A percentile compares a stretch with the other conserved stretches of the same genome.
These are phyloP conservation scores for Parnassius orleans DNA, from an alignment of 2,888 invertebrate species.

Conservation along the genomic window DNA sequence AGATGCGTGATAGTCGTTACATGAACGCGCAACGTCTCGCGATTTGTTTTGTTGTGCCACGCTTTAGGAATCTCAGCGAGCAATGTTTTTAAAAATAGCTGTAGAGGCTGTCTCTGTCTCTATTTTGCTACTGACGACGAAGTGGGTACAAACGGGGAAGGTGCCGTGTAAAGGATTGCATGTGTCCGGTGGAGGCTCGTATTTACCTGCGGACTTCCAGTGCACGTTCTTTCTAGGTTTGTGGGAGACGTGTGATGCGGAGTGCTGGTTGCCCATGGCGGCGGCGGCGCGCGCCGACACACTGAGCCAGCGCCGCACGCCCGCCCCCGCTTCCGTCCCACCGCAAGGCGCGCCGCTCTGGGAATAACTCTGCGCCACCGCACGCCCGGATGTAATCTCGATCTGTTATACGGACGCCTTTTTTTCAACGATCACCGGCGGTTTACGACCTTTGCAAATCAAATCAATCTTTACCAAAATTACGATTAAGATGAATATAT, in stretches of 20 bases:
- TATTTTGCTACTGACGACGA: slow-evolving; percentile 44
- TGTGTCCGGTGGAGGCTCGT: slow-evolving; percentile 32
- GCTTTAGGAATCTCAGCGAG: slow-evolving; percentile 69
- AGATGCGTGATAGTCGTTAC: slow-evolving; percentile 73
- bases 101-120: slow-evolving; percentile 30
- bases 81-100: slow-evolving; percentile 74
- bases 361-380: slow-evolving; percentile 68
- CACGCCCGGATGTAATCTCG: slow-evolving; percentile 63
- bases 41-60: slow-evolving; percentile 80
- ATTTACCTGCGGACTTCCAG: slow-evolving; percentile 92
- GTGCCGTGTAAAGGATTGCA: slow-evolving; percentile 26
- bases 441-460: slow-evolving; percentile 12
- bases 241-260: slow-evolving; percentile 67
- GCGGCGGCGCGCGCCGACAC: slow-evolving; percentile 76
- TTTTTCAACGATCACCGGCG: slow-evolving; percentile 41
- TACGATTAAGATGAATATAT: too few species aligned
- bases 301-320: slow-evolving; percentile 58
- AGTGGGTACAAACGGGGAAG: slow-evolving; percentile 27
- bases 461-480: background rate
- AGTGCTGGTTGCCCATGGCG: slow-evolving; percentile 79
- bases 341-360: slow-evolving; percentile 46
- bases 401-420: slow-evolving; percentile 64
- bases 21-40: slow-evolving; percentile 70
- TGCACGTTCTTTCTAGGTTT: slow-evolving; percentile 88
- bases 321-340: slow-evolving; percentile 44